A percentile compares a stretch with the other conserved stretches of the same genome.
phyloP scores from a whole-genome alignment of 2,113 vertebrate species.

The Brevimyrus niger region DNA sequence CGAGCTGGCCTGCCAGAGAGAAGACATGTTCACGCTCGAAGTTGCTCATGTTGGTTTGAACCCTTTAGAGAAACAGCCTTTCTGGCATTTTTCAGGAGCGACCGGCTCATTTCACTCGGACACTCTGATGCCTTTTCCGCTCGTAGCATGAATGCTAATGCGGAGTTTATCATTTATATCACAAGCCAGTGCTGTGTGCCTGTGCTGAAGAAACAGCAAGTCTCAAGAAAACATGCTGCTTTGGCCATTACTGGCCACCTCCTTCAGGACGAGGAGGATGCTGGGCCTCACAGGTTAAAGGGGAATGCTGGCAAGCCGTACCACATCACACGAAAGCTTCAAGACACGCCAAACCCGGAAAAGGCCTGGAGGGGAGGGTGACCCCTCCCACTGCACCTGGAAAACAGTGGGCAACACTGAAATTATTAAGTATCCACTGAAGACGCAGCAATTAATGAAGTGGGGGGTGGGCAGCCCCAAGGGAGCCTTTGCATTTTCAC shows the following conservation, averaged over 20 bases:
- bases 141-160: neutral
- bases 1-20: neutral
- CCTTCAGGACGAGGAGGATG: neutral
- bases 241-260: neutral
- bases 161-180: neutral
- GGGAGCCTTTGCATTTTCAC: constrained; percentile 33
- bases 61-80: neutral
- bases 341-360: neutral
- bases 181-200: neutral
- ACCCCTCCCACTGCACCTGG: neutral
- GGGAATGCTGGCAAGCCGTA: neutral
- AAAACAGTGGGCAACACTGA: neutral
- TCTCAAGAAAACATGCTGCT: neutral
- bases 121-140: neutral
- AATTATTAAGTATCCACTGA: neutral
- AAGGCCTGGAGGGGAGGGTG: neutral
- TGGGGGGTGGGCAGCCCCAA: neutral
- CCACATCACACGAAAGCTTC: neutral
- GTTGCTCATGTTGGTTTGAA: neutral
- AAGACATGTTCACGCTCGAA: neutral
- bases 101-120: neutral
- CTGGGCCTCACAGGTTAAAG: neutral
- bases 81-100: neutral
- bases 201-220: neutral
- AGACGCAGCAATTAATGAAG: neutral